These are phyloP conservation scores for Synanthedon tipuliformis DNA, from an alignment of 2,888 invertebrate species.

Conservation along the genomic window DNA sequence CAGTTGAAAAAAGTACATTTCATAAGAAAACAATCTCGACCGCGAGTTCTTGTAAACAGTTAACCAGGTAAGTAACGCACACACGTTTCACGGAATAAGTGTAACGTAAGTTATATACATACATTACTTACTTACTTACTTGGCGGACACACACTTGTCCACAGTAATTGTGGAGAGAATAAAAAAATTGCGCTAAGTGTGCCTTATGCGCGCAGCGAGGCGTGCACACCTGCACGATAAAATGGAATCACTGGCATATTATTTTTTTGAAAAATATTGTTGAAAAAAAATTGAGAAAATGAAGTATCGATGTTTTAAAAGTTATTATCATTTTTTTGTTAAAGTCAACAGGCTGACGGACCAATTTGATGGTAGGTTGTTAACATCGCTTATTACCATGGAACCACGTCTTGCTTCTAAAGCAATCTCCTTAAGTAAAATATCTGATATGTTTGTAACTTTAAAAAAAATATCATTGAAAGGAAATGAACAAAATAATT, in stretches of 20 bases:
- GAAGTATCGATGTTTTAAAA: too few species aligned
- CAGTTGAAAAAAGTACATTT: background rate
- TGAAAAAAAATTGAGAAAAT: too few species aligned
- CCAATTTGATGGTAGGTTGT: background rate
- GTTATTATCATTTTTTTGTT: too few species aligned
- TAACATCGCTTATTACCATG: too few species aligned
- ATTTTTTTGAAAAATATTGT: background rate
- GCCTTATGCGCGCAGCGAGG: slow-evolving; percentile 56
- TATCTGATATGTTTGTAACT: too few species aligned
- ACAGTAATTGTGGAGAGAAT: slow-evolving; percentile 60
- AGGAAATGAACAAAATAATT: too few species aligned
- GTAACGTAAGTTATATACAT: slow-evolving; percentile 4
- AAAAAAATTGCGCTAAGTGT: slow-evolving; percentile 66
- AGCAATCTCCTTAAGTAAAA: too few species aligned
- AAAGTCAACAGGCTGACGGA: too few species aligned
- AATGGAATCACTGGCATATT: background rate
- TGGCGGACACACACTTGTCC: slow-evolving; percentile 19
- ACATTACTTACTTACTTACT: background rate
- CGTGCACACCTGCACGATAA: slow-evolving; percentile 26
- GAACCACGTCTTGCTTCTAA: too few species aligned
- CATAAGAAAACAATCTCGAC: background rate
- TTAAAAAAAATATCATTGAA: too few species aligned
- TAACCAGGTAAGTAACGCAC: slow-evolving; percentile 13
- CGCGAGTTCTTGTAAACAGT: slow-evolving; percentile 17
- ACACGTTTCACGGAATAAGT: slow-evolving; percentile 5